Evolutionary conservation across 1,140 invertebrate genomes (phyloP), one percentile per base, ranked within the genome.

Genomic region (Bombus waltoni): DNA sequence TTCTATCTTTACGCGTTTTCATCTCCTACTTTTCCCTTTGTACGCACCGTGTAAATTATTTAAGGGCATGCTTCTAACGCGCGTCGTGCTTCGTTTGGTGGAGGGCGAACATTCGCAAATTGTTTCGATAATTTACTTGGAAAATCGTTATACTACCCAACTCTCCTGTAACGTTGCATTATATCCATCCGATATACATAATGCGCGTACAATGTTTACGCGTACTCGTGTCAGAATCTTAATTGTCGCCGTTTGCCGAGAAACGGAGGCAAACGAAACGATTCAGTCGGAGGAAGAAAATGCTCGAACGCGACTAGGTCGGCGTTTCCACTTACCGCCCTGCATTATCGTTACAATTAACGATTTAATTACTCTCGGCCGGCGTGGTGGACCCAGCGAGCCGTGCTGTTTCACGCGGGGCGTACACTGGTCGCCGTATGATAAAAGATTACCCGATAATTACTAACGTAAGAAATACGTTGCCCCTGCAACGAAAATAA

Each of bases 381-480:
- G 18, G 75, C 3, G 38, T 1, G 65, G 65, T 3, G 62, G 47
- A 53, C 47, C 6, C 18, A 53, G 47, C 47, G 47, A n/a, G 28
- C 28, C 28, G 62, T 32, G 13, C 62, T 15, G 62, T 47, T 53
- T 53, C 47, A 53, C 47, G 5, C 18, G 6, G 47, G 47, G 18
- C 18, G 47, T 76, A 25, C 32, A 66, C 32, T 28, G 72, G 9
- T 76, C 9, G 44, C 57, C 28, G 32, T n/a, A 28, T 13, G 22
- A 68, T 57, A 76, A 57, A 87, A 85, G 77, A 81, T 57, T 53
- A 59, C 75, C 66, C 74, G 83, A 79, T 92, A 92, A 92, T 92
- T 92, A 87, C 22, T 22, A 13, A 22, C 87, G 86, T 91, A 92
- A 92, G 92, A 86, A 91, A 91, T 86, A 86, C 86, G 87, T 90